Conservation (phyloP, 2,797 vertebrate genomes). For the Coilia nasus region DNA sequence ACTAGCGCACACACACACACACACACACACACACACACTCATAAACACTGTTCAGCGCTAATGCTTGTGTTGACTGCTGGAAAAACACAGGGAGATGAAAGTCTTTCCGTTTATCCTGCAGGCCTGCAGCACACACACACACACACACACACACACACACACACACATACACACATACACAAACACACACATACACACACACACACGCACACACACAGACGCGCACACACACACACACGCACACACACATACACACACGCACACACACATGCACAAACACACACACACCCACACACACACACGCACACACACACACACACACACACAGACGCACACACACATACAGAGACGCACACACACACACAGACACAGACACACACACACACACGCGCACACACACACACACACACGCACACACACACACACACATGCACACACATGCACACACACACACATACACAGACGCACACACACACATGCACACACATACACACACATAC, state of each 20-base stretch:
- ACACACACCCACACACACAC: neutral
- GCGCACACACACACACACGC: neutral
- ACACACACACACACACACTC: neutral
- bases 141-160: no score
- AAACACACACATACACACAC: neutral
- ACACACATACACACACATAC: neutral
- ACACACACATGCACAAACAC: neutral
- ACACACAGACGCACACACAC: neutral
- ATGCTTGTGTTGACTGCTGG: neutral
- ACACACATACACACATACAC: no score
- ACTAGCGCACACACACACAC: neutral
- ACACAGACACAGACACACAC: neutral
- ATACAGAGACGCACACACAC: neutral
- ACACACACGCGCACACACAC: neutral
- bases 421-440: neutral
- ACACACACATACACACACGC: neutral
- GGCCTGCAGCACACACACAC: no score
- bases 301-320: neutral
- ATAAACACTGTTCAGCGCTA: neutral
- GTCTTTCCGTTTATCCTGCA: neutral
- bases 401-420: neutral
- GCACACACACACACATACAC: neutral
- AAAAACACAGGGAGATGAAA: neutral
- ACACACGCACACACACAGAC: neutral
- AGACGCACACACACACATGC: neutral